Evolutionary conservation across 2,888 invertebrate species (phyloP).

Genomic region (Amiota minor): DNA sequence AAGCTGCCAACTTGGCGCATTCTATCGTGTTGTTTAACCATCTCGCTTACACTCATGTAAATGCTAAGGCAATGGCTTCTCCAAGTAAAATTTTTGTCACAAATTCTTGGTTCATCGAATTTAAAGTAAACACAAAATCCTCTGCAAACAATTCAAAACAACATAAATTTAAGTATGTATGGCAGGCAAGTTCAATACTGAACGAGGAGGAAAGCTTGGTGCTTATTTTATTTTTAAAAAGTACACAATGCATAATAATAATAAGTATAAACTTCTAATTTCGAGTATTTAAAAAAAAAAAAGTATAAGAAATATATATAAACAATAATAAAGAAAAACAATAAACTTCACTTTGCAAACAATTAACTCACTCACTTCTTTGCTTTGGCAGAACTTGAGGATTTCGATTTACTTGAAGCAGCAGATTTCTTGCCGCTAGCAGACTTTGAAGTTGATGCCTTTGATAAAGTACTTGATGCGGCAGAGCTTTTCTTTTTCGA

Average conservation of each 20-base stretch:
- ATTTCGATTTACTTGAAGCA: conserved; percentile 44
- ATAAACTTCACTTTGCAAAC: background rate
- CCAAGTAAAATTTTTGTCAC: too few species aligned
- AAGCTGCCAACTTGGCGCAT: background rate
- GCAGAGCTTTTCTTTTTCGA: conserved; percentile 63
- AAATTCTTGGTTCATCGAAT: too few species aligned
- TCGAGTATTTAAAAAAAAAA: background rate
- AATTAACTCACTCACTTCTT: conserved; percentile 53
- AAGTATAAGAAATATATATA: background rate
- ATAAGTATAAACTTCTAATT: too few species aligned
- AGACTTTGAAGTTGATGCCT: conserved; percentile 55
- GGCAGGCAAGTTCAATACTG: too few species aligned
- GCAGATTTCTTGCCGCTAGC: conserved; percentile 38
- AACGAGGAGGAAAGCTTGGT: too few species aligned
- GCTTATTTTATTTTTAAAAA: too few species aligned
- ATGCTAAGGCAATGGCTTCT: too few species aligned
- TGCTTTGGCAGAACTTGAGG: conserved; percentile 49
- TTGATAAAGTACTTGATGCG: conserved; percentile 37
- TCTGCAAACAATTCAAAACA: too few species aligned
- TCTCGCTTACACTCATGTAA: too few species aligned
- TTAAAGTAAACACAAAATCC: too few species aligned
- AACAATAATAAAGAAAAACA: background rate
- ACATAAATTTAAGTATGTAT: too few species aligned
- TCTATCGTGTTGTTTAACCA: background rate
- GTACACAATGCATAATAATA: too few species aligned